Evolutionary conservation across 2,888 invertebrate species (phyloP).

Genomic region (Tetheella fluctuosa): DNA sequence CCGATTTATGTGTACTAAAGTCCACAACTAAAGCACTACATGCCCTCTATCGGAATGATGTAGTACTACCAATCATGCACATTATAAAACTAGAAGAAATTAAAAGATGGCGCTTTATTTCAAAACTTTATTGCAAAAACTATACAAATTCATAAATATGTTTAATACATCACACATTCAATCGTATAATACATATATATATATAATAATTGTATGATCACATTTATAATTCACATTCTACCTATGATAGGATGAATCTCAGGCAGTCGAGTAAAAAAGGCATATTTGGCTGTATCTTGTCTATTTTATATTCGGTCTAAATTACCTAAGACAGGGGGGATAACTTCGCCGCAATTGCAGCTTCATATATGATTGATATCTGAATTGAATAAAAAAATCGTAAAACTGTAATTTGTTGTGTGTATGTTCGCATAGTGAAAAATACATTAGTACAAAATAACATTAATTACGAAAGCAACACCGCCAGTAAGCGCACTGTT

Average conservation of each 20-base stretch:
- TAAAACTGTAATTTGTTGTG: too few species aligned
- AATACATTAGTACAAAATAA: too few species aligned
- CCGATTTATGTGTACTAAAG: too few species aligned
- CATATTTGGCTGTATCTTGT: constrained; percentile 28
- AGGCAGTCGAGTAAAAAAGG: too few species aligned
- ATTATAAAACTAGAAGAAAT: constrained; percentile 19
- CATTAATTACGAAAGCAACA: too few species aligned
- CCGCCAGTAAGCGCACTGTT: too few species aligned
- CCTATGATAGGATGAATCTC: constrained; percentile 9
- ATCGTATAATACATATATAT: constrained; percentile 40
- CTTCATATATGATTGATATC: too few species aligned
- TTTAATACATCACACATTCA: constrained; percentile 37
- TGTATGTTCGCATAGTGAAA: too few species aligned
- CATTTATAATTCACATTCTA: constrained; percentile 13
- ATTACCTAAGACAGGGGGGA: not conserved
- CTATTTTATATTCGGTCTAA: constrained; percentile 3
- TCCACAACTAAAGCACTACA: not conserved
- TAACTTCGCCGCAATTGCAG: too few species aligned
- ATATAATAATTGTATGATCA: constrained; percentile 23
- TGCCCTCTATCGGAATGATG: not conserved
- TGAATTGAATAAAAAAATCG: too few species aligned
- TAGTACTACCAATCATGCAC: not conserved
- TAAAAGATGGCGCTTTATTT: constrained; percentile 34
- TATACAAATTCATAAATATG: constrained; percentile 55
- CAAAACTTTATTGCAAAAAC: constrained; percentile 66